Percentiles rank a stretch among this genome's conserved stretches.
phyloP scores from a whole-genome alignment of 92 coral and sea anemone species.

The Micromussa lordhowensis region DNA sequence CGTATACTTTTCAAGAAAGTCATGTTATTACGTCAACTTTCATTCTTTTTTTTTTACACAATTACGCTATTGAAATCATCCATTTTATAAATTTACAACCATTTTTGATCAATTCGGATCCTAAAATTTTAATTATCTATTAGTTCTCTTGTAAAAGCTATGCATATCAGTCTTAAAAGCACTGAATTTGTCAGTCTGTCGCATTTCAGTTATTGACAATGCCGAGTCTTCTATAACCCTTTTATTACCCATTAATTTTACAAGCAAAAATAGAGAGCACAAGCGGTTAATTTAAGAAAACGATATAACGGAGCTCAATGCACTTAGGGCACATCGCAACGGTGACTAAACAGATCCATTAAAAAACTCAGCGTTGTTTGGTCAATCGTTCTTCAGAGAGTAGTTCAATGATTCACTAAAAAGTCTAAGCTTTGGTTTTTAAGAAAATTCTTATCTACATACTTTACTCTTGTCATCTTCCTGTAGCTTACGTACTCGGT shows the following conservation, averaged over 20 bases:
- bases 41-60: not conserved
- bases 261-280: not conserved
- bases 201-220: not conserved
- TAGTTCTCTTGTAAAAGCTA: not conserved
- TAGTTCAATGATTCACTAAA: not conserved
- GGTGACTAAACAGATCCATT: too few relatives aligned
- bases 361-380: too few relatives aligned
- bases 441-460: not conserved
- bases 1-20: not conserved
- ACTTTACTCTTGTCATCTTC: not conserved
- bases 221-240: slow-evolving; percentile 5
- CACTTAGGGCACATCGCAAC: not conserved
- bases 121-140: not conserved
- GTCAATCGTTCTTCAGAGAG: not conserved
- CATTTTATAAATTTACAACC: not conserved
- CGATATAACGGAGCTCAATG: not conserved
- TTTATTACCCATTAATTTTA: not conserved
- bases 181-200: slow-evolving; percentile 1
- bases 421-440: not conserved
- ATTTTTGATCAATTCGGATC: not conserved
- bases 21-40: not conserved
- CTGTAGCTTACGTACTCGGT: not conserved
- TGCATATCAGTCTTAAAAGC: not conserved
- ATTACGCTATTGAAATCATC: slow-evolving; percentile 11
- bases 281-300: not conserved